Conservation (phyloP, 2,113 vertebrate species). For the Poecile atricapillus region DNA sequence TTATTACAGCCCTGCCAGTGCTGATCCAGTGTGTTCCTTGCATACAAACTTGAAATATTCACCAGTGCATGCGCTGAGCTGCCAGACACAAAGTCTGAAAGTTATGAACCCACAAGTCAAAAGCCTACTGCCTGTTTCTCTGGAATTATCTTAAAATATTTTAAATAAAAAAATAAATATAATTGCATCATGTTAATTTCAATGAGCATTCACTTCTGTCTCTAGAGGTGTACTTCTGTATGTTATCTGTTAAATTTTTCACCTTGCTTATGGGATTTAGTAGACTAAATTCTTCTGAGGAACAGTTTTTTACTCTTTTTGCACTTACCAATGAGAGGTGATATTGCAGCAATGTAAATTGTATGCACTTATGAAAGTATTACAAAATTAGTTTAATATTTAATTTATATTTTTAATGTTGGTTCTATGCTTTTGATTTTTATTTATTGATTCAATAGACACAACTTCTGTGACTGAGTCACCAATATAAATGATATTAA, state of each 20-base stretch:
- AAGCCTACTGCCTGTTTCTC: background rate
- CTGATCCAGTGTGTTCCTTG: background rate
- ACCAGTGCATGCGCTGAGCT: background rate
- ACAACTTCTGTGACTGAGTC: background rate
- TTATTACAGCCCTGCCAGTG: background rate
- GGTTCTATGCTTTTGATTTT: background rate
- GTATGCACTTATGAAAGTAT: background rate
- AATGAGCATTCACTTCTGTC: background rate
- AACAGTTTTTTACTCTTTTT: background rate
- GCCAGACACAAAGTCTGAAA: background rate
- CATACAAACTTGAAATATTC: background rate
- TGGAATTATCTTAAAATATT: background rate
- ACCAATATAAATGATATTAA: background rate
- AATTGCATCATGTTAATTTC: background rate
- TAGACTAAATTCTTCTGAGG: background rate
- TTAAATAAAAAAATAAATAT: background rate
- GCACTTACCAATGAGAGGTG: background rate
- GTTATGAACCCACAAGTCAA: background rate
- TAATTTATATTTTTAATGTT: background rate
- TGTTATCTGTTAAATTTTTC: background rate
- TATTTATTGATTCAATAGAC: background rate
- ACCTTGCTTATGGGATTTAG: background rate
- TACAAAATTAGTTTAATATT: background rate
- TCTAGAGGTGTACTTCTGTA: background rate
- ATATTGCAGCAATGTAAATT: background rate